phyloP scores from a whole-genome alignment of 2,888 invertebrate species.

The Polyommatus iphigenia region DNA sequence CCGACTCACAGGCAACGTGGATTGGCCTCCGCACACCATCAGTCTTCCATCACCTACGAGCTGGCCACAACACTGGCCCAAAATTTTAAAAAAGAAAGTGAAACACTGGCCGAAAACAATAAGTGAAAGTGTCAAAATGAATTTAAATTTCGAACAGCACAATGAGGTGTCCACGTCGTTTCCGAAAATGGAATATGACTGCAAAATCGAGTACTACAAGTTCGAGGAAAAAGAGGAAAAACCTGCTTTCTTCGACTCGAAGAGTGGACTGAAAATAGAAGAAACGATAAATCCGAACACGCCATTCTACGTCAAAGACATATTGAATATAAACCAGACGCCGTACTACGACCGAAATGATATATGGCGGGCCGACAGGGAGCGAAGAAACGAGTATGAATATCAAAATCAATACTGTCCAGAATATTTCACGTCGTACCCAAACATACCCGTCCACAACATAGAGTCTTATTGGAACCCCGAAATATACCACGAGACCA shows the following conservation, averaged over 20 bases:
- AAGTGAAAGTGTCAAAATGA: constrained; percentile 56
- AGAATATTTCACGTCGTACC: constrained; percentile 62
- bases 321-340: constrained; percentile 63
- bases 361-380: constrained; percentile 61
- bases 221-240: constrained; percentile 53
- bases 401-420: constrained; percentile 60
- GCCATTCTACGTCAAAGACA: constrained; percentile 73
- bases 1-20: constrained; percentile 52
- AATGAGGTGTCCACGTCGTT: constrained; percentile 66
- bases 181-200: constrained; percentile 60
- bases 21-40: constrained; percentile 71
- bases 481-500: constrained; percentile 62
- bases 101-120: constrained; percentile 44
- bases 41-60: constrained; percentile 68
- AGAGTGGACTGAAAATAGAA: constrained; percentile 57
- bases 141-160: constrained; percentile 62
- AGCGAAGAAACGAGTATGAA: constrained; percentile 57
- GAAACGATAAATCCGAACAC: constrained; percentile 52
- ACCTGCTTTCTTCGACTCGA: constrained; percentile 49
- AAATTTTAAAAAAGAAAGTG: constrained; percentile 51
- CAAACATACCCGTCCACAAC: constrained; percentile 57
- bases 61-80: constrained; percentile 57
- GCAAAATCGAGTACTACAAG: constrained; percentile 58
- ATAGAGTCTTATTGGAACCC: constrained; percentile 65
- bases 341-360: constrained; percentile 63